Evolutionary conservation across 2,888 invertebrate species (phyloP), one percentile per base, ranked within the genome.

Genomic region (Limnephilus marmoratus): DNA sequence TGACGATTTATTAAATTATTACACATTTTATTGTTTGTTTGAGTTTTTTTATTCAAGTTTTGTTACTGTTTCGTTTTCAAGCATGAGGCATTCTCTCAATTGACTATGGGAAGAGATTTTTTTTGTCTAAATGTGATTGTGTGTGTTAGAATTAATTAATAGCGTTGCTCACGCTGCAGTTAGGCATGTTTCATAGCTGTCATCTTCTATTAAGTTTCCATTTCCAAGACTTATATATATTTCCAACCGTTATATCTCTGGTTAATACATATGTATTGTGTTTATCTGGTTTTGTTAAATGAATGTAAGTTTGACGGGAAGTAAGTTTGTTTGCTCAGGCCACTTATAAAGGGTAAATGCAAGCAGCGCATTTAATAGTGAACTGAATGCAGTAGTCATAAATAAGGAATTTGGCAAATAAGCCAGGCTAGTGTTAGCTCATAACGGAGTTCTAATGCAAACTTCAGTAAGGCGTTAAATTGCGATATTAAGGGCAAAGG

Each of bases 1-100:
- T 49, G 15, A 24, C 29, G n/a, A 85, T 49, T 49, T 49, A 49
- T 45, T n/a, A 41, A 85, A n/a, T 45, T 86, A 86, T 86, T 86
- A 86, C 49, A 29, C 86, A 45, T 92, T 82, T 68, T 91, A 37
- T 45, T n/a, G n/a, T 68, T 68, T 68, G 68, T 68, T 68, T 68
- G 53, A 53, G 15, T 53, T 53, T 53, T 18, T 18, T 53, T 18
- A 4, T 53, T 53, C 53, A 53, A 53, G 53, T 53, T 68, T 68
- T 68, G 24, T 68, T 41, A 89, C 68, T 29, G 68, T 85, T 91
- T 85, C 7, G n/a, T 45, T 37, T 86, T 45, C 45, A 34, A 86
- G 37, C 37, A 41, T 86, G 86, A 86, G 86, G 12, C 45, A 37
- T 86, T 86, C 37, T 86, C 37, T 37, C n/a, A 86, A 24, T 86